A percentile compares a stretch with the other conserved stretches of the same genome.
These are phyloP conservation scores for Gavialis gangeticus DNA, from an alignment of 2,113 vertebrate species.

Conservation along the genomic window DNA sequence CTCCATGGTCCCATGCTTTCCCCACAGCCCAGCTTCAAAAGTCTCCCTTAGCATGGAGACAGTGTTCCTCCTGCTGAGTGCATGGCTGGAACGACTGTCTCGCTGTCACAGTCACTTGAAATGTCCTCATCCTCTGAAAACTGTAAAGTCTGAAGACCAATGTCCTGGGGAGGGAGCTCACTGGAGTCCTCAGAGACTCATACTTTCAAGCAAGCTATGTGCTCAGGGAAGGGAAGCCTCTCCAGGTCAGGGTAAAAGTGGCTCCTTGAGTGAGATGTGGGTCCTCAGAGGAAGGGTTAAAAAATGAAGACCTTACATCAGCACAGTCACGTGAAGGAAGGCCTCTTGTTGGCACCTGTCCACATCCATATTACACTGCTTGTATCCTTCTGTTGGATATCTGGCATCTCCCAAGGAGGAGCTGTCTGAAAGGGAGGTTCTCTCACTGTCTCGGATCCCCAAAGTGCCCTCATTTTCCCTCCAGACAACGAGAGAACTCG, in stretches of 20 bases:
- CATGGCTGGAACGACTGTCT: too few relatives aligned
- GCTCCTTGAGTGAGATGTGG: neutral
- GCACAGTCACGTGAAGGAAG: neutral
- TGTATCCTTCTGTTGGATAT: neutral
- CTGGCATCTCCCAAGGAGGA: neutral
- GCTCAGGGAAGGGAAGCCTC: neutral
- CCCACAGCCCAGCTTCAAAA: neutral
- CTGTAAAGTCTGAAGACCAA: slow-evolving; percentile 7
- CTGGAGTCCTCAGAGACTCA: rapidly evolving
- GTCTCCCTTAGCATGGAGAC: rapidly evolving
- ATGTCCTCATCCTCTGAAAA: slow-evolving; percentile 47
- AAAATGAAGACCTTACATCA: rapidly evolving
- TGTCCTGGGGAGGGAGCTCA: rapidly evolving
- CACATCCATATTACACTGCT: neutral
- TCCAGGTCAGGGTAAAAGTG: neutral
- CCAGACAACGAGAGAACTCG: neutral
- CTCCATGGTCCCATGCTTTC: neutral
- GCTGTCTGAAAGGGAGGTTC: neutral
- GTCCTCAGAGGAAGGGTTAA: rapidly evolving
- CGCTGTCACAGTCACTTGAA: slow-evolving; percentile 33
- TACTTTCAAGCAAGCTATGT: rapidly evolving
- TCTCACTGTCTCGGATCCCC: neutral
- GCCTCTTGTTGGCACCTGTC: neutral
- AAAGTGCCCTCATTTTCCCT: neutral
- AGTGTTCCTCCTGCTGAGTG: neutral